phyloP scores from a whole-genome alignment of 1,140 invertebrate genomes.

The Pseudomyrmex concolor region DNA sequence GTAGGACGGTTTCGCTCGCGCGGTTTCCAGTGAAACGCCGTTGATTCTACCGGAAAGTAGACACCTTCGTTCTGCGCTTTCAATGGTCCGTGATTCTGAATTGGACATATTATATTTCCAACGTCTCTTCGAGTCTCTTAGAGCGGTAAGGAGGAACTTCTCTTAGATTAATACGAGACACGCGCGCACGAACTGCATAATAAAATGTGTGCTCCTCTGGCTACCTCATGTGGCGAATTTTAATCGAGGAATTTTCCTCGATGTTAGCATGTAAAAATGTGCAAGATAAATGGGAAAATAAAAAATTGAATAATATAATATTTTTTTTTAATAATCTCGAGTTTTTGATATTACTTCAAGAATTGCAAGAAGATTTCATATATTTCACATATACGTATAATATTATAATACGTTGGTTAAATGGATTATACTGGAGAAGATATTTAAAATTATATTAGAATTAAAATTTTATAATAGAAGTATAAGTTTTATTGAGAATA shows the following conservation, averaged over 20 bases:
- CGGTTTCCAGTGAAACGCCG: constrained; percentile 42
- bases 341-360: not conserved
- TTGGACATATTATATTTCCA: constrained; percentile 23
- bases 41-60: constrained; percentile 41
- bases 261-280: not conserved
- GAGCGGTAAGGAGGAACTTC: not conserved
- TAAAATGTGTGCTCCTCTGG: not conserved
- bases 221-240: constrained; percentile 3
- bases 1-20: not conserved
- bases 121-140: not conserved
- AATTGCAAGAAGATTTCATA: too few species aligned
- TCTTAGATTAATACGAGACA: constrained; percentile 8
- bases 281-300: too few species aligned
- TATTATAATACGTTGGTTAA: too few species aligned
- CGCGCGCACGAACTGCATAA: constrained; percentile 17
- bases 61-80: constrained; percentile 30
- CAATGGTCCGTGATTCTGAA: constrained; percentile 56
- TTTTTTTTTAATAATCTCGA: not conserved
- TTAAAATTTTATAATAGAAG: too few species aligned
- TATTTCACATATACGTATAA: too few species aligned
- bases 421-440: too few species aligned
- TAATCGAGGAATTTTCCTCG: not conserved
- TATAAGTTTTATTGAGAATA: too few species aligned
- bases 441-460: too few species aligned
- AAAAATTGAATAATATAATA: not conserved